A percentile compares a stretch with the other conserved stretches of the same genome.
Evolutionary conservation across 64 coral and sea anemone genomes (phyloP).

Genomic region (Pocillopora damicornis): DNA sequence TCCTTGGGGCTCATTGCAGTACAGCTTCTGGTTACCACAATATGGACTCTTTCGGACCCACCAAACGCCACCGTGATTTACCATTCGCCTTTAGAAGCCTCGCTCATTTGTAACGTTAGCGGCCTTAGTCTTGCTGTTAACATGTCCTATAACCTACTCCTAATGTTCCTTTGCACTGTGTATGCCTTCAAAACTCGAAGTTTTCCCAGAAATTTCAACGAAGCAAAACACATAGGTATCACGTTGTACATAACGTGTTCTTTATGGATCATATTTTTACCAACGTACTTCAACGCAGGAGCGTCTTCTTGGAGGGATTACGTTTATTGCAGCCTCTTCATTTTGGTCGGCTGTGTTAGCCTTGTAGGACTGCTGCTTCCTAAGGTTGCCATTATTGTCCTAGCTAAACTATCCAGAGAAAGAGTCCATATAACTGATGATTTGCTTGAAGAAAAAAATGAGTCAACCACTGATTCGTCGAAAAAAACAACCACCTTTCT

Average conservation of each 20-base stretch:
- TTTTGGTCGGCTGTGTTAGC: conserved; percentile 56
- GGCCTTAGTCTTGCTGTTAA: conserved; percentile 49
- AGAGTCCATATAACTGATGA: neutral
- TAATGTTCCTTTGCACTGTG: conserved; percentile 77
- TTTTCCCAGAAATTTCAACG: conserved; percentile 96
- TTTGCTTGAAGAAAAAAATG: neutral
- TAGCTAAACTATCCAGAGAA: conserved; percentile 20
- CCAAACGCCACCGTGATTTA: conserved; percentile 59
- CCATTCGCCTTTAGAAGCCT: conserved; percentile 3
- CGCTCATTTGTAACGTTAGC: conserved; percentile 54
- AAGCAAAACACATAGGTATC: conserved; percentile 90
- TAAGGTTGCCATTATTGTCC: conserved; percentile 63
- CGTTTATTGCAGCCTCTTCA: conserved; percentile 34
- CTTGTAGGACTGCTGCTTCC: conserved; percentile 61
- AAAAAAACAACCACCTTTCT: neutral
- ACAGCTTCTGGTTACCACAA: conserved; percentile 64
- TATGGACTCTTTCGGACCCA: conserved; percentile 63
- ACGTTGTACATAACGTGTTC: conserved; percentile 94
- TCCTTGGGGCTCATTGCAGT: conserved; percentile 65
- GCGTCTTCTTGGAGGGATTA: conserved; percentile 44
- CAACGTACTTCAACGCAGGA: conserved; percentile 65
- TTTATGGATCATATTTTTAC: conserved; percentile 79
- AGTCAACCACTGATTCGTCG: neutral
- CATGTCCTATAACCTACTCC: conserved; percentile 70
- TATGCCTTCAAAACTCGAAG: conserved; percentile 89